Evolutionary conservation across 1,140 invertebrate species (phyloP).

Genomic region (Maconellicoccus hirsutus): DNA sequence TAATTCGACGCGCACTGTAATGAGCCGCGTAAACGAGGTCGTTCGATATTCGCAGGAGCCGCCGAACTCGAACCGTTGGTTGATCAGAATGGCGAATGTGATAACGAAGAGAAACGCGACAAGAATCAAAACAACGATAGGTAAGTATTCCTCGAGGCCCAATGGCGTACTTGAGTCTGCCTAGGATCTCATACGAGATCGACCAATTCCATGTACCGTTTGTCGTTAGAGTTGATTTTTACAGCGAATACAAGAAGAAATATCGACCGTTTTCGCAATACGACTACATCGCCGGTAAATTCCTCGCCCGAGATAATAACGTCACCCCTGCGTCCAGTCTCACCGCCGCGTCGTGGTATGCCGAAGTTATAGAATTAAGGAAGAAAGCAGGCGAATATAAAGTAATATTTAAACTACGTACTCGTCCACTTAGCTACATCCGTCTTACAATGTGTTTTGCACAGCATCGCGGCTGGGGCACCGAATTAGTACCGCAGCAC

Average conservation of each 20-base stretch:
- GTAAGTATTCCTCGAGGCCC: conserved; percentile 15
- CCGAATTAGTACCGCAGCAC: conserved; percentile 55
- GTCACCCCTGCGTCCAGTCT: conserved; percentile 34
- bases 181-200: no score
- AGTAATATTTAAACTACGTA: conserved; percentile 28
- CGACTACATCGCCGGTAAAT: conserved; percentile 61
- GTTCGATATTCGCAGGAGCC: conserved; percentile 34
- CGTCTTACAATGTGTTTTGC: conserved; percentile 26
- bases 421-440: not conserved
- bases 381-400: conserved; percentile 86
- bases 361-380: conserved; percentile 72
- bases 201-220: no score
- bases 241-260: conserved; percentile 67
- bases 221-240: conserved; percentile 35
- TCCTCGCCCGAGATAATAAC: conserved; percentile 44
- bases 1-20: no score
- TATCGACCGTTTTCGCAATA: conserved; percentile 71
- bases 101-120: conserved; percentile 41
- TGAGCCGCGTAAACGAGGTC: no score
- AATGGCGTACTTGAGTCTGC: not conserved
- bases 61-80: conserved; percentile 67
- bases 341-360: conserved; percentile 51
- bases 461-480: conserved; percentile 79
- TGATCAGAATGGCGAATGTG: conserved; percentile 49
- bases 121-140: conserved; percentile 37